Conservation (phyloP, 2,797 vertebrate genomes). For the Odontamblyopus rebecca region DNA sequence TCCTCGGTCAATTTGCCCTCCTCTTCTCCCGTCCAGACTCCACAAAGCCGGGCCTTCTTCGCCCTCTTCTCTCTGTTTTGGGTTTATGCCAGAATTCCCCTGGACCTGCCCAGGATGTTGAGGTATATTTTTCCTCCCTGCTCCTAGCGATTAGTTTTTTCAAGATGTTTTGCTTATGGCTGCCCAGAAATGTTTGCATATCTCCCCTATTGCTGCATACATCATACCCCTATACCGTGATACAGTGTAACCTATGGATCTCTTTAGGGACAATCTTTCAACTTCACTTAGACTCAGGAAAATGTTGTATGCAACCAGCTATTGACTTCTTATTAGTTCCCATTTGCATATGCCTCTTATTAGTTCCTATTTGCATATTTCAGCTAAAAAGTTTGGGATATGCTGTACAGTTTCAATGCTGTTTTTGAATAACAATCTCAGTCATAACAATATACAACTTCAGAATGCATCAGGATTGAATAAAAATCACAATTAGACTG, state of each 20-base stretch:
- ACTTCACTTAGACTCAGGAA: neutral
- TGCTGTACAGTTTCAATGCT: neutral
- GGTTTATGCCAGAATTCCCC: conserved; percentile 59
- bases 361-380: neutral
- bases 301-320: neutral
- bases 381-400: neutral
- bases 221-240: conserved; percentile 34
- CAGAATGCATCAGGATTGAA: too few species aligned
- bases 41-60: conserved; percentile 69
- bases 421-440: too few species aligned
- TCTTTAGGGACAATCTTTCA: neutral
- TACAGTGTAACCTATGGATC: neutral
- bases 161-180: conserved; percentile 61
- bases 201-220: conserved; percentile 31
- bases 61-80: conserved; percentile 51
- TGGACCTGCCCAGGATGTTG: conserved; percentile 65
- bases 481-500: neutral
- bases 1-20: conserved; percentile 30
- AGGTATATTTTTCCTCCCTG: conserved; percentile 70
- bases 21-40: conserved; percentile 25
- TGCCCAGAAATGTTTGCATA: conserved; percentile 53
- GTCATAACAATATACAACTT: too few species aligned
- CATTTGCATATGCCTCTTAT: neutral
- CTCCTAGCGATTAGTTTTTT: conserved; percentile 47
- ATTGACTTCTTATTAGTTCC: neutral